A percentile compares a stretch with the other conserved stretches of the same genome.
Conservation (phyloP, 1,140 invertebrate genomes). For the Danaus plexippus region DNA sequence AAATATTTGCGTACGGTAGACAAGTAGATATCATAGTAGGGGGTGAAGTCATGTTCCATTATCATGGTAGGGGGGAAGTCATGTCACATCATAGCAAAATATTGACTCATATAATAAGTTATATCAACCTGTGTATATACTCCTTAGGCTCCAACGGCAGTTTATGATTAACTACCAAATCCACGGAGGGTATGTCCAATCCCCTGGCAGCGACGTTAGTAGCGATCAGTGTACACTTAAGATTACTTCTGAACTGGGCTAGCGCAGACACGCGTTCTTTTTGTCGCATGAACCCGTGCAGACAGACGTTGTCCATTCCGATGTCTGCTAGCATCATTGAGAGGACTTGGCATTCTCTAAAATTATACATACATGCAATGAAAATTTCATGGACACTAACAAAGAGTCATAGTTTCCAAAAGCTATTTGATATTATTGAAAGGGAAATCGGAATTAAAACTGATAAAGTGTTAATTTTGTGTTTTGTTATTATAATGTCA, state of each 20-base stretch:
- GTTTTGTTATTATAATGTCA: no score
- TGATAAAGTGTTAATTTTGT: no score
- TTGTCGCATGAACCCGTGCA: constrained; percentile 91
- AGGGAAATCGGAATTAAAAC: no score
- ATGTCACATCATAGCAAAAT: no score
- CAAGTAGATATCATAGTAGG: no score
- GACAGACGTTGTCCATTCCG: constrained; percentile 88
- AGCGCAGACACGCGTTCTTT: constrained; percentile 84
- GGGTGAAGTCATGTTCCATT: no score
- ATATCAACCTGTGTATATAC: constrained; percentile 86
- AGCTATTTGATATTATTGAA: no score
- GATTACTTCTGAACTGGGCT: constrained; percentile 88
- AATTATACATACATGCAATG: constrained; percentile 19
- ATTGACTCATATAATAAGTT: no score
- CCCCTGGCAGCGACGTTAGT: constrained; percentile 98
- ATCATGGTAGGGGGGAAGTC: no score
- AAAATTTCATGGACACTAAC: background rate
- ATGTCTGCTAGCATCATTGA: constrained; percentile 90
- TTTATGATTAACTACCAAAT: constrained; percentile 95
- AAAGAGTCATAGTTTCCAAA: no score
- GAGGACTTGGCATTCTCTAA: constrained; percentile 85
- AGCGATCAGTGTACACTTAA: constrained; percentile 90
- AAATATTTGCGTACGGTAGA: no score
- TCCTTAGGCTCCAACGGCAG: constrained; percentile 92
- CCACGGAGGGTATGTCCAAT: constrained; percentile 89